A percentile compares a stretch with the other conserved stretches of the same genome.
Conservation (phyloP, 2,888 invertebrate species). For the Drosophila paracracens region DNA sequence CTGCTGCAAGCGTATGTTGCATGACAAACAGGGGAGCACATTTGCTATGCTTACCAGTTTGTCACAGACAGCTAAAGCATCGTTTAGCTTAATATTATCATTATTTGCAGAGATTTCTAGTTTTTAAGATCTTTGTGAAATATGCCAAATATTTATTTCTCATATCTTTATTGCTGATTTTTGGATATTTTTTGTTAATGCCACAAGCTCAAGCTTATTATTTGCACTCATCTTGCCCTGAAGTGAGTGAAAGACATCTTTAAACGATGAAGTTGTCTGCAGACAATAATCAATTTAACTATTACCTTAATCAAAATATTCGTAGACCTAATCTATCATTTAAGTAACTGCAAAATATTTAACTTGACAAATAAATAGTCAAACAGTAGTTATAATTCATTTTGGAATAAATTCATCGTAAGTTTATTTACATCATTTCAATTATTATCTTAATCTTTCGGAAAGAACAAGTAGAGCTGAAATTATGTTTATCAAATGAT, state of each 20-base stretch:
- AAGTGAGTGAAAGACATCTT: neutral
- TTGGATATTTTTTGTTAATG: neutral
- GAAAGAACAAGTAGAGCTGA: neutral
- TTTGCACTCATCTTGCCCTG: neutral
- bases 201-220: neutral
- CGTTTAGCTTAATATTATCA: neutral
- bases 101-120: neutral
- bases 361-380: neutral
- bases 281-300: neutral
- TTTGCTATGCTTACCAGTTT: slow-evolving; percentile 4
- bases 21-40: slow-evolving; percentile 13
- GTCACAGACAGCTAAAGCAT: neutral
- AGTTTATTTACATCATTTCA: neutral
- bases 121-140: neutral
- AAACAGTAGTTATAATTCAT: neutral
- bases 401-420: neutral
- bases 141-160: neutral
- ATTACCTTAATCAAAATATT: neutral
- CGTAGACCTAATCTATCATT: neutral
- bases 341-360: neutral
- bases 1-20: slow-evolving; percentile 3
- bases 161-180: neutral
- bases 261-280: neutral
- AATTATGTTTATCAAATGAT: neutral
- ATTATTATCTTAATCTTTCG: neutral